Evolutionary conservation across 2,888 invertebrate species (phyloP).

Genomic region (Nomada lathburiana): DNA sequence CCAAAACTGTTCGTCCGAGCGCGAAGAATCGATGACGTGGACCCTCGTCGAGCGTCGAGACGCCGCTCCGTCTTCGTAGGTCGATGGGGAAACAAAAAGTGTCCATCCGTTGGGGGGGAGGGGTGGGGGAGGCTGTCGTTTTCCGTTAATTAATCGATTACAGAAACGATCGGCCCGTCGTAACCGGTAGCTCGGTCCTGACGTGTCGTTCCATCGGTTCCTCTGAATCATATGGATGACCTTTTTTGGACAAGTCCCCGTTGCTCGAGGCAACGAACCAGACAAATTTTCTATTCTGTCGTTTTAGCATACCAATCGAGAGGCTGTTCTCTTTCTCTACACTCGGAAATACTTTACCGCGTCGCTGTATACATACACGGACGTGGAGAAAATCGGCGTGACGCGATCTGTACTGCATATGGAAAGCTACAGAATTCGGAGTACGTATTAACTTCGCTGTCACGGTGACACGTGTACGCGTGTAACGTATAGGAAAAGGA

Average conservation of each 20-base stretch:
- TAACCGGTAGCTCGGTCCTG: conserved; percentile 27
- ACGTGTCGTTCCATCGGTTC: conserved; percentile 11
- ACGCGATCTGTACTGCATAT: too few relatives aligned
- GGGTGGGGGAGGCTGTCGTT: not conserved
- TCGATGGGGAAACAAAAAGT: not conserved
- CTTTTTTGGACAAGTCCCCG: conserved; percentile 47
- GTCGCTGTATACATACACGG: not conserved
- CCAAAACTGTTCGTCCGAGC: conserved; percentile 66
- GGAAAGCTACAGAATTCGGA: too few relatives aligned
- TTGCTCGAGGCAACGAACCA: conserved; percentile 5
- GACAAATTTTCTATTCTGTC: conserved; percentile 4
- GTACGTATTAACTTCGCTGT: too few relatives aligned
- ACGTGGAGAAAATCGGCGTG: too few relatives aligned
- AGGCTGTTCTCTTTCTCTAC: not conserved
- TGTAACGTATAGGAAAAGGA: not conserved
- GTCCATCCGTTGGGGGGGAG: not conserved
- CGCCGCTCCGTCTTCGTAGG: conserved; percentile 6
- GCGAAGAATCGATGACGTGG: conserved; percentile 68
- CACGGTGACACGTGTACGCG: too few relatives aligned
- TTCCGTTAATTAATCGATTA: conserved; percentile 50
- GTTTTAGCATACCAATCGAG: conserved; percentile 7
- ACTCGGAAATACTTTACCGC: not conserved
- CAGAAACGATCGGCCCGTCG: conserved; percentile 36
- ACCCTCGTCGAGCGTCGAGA: conserved; percentile 45
- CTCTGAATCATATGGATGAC: conserved; percentile 37